Conservation (phyloP, 2,113 vertebrate species). For the Rhagologus leucostigma region DNA sequence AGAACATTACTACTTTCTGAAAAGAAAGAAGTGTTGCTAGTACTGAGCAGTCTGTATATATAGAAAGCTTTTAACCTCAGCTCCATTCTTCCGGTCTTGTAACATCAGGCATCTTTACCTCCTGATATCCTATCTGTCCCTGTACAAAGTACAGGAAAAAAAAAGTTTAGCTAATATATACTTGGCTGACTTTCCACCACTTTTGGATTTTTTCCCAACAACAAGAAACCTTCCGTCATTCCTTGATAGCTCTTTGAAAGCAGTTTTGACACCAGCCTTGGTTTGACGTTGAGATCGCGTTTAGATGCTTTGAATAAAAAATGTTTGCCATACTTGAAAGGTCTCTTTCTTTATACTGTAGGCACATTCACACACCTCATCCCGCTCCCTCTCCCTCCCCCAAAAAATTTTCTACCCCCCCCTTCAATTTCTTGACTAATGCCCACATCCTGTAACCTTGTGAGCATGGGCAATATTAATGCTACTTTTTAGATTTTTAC, state of each 20-base stretch:
- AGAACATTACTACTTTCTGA: not conserved
- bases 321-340: not conserved
- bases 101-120: not conserved
- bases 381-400: fast-evolving
- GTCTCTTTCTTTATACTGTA: not conserved
- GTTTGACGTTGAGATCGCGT: not conserved
- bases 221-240: not conserved
- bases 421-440: not conserved
- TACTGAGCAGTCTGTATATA: not conserved
- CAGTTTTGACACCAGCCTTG: not conserved
- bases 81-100: not conserved
- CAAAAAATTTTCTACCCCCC: fast-evolving
- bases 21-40: not conserved
- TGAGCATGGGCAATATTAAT: not conserved
- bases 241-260: not conserved
- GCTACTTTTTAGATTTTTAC: not conserved
- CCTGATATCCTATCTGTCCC: not conserved
- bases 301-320: not conserved
- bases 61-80: not conserved
- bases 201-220: not conserved
- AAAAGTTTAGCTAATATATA: not conserved
- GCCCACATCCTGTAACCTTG: not conserved
- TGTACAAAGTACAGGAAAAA: not conserved
- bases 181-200: not conserved
- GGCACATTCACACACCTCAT: not conserved